These are phyloP conservation scores for Tarsius wallacei DNA, from an alignment of 2,797 vertebrate genomes.

Conservation along the genomic window DNA sequence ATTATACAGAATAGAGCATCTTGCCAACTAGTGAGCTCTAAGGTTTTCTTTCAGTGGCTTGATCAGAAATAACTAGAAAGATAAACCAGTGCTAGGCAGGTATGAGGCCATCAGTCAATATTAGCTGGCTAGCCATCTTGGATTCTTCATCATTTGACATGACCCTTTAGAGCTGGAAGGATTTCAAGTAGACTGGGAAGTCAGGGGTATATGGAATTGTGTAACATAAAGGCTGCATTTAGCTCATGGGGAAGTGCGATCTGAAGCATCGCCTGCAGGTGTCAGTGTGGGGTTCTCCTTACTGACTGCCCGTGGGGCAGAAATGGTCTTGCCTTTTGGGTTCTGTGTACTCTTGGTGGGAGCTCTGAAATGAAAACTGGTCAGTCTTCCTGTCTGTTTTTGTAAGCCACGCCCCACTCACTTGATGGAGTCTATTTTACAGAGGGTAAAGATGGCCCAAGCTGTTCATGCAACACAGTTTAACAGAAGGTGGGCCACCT, in stretches of 20 bases:
- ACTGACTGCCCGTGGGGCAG: background rate
- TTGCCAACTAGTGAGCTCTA: background rate
- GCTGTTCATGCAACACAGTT: background rate
- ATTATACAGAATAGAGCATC: background rate
- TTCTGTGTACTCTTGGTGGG: background rate
- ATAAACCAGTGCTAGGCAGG: fast-evolving
- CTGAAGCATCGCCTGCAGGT: slow-evolving; percentile 46
- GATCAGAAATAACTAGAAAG: slow-evolving; percentile 27
- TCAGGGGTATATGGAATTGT: background rate
- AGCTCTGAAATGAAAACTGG: background rate
- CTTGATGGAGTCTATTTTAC: background rate
- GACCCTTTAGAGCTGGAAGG: background rate
- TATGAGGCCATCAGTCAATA: background rate
- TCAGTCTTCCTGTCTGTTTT: background rate
- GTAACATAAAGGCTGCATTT: background rate
- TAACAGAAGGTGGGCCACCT: background rate
- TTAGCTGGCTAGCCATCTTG: background rate
- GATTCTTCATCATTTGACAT: background rate
- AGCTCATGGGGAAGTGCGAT: background rate
- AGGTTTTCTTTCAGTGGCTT: slow-evolving; percentile 14
- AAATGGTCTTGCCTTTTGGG: background rate
- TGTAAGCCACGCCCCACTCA: background rate
- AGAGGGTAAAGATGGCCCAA: background rate
- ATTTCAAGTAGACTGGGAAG: background rate
- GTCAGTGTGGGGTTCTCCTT: slow-evolving; percentile 51